A percentile compares a stretch with the other conserved stretches of the same genome.
phyloP scores from a whole-genome alignment of 2,888 invertebrate species.

The Cantharis rufa region DNA sequence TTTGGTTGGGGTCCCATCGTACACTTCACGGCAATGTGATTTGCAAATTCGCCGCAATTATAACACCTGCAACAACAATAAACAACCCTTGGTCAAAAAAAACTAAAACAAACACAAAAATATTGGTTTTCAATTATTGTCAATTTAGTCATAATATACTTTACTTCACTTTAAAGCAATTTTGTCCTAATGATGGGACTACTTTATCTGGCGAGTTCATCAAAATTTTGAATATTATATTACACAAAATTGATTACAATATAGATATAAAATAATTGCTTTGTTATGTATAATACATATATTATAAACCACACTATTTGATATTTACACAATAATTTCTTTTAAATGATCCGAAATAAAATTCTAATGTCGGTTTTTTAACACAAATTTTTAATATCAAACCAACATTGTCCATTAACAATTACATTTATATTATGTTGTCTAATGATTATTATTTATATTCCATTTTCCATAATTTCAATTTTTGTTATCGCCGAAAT shows the following conservation, averaged over 20 bases:
- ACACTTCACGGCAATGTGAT: constrained; percentile 91
- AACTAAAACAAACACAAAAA: background rate
- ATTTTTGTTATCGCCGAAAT: background rate
- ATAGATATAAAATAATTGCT: background rate
- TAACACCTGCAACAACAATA: constrained; percentile 69
- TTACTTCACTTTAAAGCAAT: background rate
- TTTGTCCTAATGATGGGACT: background rate
- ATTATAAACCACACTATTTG: background rate
- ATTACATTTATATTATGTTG: background rate
- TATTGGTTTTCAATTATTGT: background rate
- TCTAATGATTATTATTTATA: background rate
- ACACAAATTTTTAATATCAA: background rate
- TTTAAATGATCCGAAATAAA: background rate
- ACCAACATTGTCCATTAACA: background rate
- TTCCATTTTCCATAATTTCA: background rate
- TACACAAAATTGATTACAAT: background rate
- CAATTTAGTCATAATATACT: background rate
- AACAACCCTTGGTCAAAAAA: background rate
- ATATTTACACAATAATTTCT: background rate
- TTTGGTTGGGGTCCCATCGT: constrained; percentile 87
- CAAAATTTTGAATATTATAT: background rate
- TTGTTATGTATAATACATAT: background rate
- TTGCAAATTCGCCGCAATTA: constrained; percentile 91
- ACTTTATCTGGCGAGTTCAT: background rate
- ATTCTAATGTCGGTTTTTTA: background rate